phyloP scores from a whole-genome alignment of 2,888 invertebrate species.

The Empis stercorea region DNA sequence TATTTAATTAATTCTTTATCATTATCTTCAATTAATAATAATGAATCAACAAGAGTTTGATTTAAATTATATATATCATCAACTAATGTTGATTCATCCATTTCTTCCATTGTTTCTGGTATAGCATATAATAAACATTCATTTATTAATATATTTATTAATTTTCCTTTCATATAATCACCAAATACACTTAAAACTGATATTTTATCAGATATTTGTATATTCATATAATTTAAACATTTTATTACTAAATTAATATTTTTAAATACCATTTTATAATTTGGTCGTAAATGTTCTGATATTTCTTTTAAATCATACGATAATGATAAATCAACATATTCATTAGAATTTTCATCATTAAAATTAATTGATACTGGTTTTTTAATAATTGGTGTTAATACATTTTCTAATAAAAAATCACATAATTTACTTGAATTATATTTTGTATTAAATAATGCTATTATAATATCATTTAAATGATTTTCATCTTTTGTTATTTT shows the following conservation, averaged over 20 bases:
- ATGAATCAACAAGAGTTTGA: constrained; percentile 43
- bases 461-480: constrained; percentile 28
- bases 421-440: constrained; percentile 31
- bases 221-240: constrained; percentile 27
- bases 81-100: constrained; percentile 52
- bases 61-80: constrained; percentile 54
- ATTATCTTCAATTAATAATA: constrained; percentile 39
- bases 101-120: constrained; percentile 59
- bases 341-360: constrained; percentile 18
- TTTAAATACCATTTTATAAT: constrained; percentile 29
- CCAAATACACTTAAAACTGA: constrained; percentile 40
- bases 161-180: constrained; percentile 41
- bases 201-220: constrained; percentile 22
- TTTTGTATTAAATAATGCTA: constrained; percentile 29
- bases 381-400: constrained; percentile 30
- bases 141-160: constrained; percentile 52
- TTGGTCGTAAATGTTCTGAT: constrained; percentile 24
- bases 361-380: constrained; percentile 27
- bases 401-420: constrained; percentile 29
- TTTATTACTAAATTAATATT: constrained; percentile 24
- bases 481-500: constrained; percentile 26
- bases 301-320: constrained; percentile 28
- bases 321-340: constrained; percentile 23
- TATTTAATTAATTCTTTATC: constrained; percentile 52
- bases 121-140: constrained; percentile 64